A percentile compares a stretch with the other conserved stretches of the same genome.
Evolutionary conservation across 2,888 invertebrate genomes (phyloP).

Genomic region (Campoplex nolae): DNA sequence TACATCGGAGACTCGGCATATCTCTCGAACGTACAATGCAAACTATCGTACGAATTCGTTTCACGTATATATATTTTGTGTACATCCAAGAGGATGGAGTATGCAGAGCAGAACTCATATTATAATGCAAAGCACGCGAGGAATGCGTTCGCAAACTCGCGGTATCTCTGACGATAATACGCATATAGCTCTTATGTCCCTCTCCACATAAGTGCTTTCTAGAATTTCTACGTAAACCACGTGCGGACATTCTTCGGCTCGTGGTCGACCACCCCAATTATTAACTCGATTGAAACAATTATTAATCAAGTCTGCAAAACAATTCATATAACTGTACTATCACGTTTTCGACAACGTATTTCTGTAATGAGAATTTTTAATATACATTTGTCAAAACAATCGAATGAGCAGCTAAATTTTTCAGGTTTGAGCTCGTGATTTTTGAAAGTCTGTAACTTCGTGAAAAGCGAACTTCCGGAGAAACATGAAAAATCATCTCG

Average conservation of each 20-base stretch:
- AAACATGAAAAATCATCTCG: too few species aligned
- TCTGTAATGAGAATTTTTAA: not conserved
- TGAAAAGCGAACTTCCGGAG: too few species aligned
- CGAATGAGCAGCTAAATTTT: too few species aligned
- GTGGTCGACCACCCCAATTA: conserved; percentile 19
- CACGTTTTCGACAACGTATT: not conserved
- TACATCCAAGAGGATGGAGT: conserved; percentile 37
- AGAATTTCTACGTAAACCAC: conserved; percentile 40
- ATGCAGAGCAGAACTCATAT: conserved; percentile 36
- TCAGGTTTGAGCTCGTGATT: too few species aligned
- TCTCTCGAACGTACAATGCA: conserved; percentile 40
- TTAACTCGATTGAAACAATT: conserved; percentile 20
- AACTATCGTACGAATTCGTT: conserved; percentile 54
- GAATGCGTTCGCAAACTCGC: conserved; percentile 46
- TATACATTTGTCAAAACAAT: too few species aligned
- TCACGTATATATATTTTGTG: conserved; percentile 42
- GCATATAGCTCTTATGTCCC: conserved; percentile 11
- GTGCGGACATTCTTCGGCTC: conserved; percentile 11
- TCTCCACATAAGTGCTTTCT: conserved; percentile 32
- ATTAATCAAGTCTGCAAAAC: conserved; percentile 21
- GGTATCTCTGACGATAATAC: conserved; percentile 39
- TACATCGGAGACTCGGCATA: conserved; percentile 25
- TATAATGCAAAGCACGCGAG: conserved; percentile 57
- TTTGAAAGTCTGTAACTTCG: too few species aligned
- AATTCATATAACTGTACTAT: conserved; percentile 15